Conservation (phyloP, 2,888 invertebrate genomes). For the Rhimphoctona megacephalus region DNA sequence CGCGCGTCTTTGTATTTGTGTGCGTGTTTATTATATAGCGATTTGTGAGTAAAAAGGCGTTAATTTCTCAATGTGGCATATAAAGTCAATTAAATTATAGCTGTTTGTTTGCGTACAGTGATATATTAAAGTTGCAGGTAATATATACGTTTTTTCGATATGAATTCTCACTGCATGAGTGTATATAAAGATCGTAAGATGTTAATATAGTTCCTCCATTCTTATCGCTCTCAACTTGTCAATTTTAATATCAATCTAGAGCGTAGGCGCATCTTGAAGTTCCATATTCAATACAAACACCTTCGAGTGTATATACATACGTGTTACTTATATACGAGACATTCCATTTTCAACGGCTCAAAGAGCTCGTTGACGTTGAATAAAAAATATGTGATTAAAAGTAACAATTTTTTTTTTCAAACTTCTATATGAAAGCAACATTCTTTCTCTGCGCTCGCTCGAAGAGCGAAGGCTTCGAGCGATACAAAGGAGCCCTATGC, state of each 20-base stretch:
- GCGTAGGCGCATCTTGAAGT: neutral
- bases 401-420: neutral
- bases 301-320: neutral
- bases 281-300: slow-evolving; percentile 32
- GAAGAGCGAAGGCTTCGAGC: too few species aligned
- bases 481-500: too few species aligned
- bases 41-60: neutral
- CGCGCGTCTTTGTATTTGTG: neutral
- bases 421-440: too few species aligned
- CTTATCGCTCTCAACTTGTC: slow-evolving; percentile 44
- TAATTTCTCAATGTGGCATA: neutral
- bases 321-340: neutral
- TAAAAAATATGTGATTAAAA: neutral
- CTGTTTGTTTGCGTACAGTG: neutral
- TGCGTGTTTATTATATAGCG: neutral
- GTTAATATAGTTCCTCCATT: slow-evolving; percentile 44
- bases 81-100: neutral
- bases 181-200: slow-evolving; percentile 1
- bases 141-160: neutral
- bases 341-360: neutral
- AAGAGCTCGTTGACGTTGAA: slow-evolving; percentile 2
- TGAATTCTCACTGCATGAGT: neutral
- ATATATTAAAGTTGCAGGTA: neutral
- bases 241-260: slow-evolving; percentile 57
- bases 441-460: too few species aligned